Evolutionary conservation across 2,797 vertebrate species (phyloP).

Genomic region (Epinephelus coioides): DNA sequence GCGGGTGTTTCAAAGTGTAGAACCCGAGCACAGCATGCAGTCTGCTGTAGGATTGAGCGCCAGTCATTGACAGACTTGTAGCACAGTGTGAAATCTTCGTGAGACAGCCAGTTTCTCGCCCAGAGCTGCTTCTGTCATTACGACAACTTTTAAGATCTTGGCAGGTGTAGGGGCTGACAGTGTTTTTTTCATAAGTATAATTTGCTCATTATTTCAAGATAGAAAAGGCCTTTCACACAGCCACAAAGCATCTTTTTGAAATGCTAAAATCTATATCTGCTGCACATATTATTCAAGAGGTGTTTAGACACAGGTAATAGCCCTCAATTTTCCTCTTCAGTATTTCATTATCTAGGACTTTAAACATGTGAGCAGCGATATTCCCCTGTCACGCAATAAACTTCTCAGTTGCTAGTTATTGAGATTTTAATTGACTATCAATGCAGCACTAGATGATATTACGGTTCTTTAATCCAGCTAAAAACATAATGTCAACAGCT

Average conservation of each 20-base stretch:
- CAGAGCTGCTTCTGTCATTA: constrained; percentile 15
- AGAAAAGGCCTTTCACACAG: not conserved
- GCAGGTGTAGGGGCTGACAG: not conserved
- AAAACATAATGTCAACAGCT: constrained; percentile 44
- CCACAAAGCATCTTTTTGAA: not conserved
- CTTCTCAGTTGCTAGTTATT: constrained; percentile 4
- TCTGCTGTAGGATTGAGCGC: constrained; percentile 17
- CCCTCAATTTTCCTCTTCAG: not conserved
- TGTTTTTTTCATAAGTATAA: not conserved
- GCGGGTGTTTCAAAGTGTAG: constrained; percentile 11
- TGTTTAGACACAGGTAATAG: not conserved
- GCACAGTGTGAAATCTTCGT: constrained; percentile 29
- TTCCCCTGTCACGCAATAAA: constrained; percentile 6
- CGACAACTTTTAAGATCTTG: not conserved
- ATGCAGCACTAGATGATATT: not conserved
- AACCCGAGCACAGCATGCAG: constrained; percentile 10
- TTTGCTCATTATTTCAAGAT: constrained; percentile 25
- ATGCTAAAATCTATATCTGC: not conserved
- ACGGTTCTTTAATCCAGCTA: constrained; percentile 25
- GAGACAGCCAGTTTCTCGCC: constrained; percentile 11
- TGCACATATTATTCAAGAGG: not conserved
- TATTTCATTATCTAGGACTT: constrained; percentile 3
- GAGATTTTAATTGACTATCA: constrained; percentile 34
- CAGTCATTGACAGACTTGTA: constrained; percentile 16
- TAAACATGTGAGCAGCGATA: not conserved